A percentile compares a stretch with the other conserved stretches of the same genome.
Evolutionary conservation across 1,140 invertebrate species (phyloP).

Genomic region (Drosophila arizonae): DNA sequence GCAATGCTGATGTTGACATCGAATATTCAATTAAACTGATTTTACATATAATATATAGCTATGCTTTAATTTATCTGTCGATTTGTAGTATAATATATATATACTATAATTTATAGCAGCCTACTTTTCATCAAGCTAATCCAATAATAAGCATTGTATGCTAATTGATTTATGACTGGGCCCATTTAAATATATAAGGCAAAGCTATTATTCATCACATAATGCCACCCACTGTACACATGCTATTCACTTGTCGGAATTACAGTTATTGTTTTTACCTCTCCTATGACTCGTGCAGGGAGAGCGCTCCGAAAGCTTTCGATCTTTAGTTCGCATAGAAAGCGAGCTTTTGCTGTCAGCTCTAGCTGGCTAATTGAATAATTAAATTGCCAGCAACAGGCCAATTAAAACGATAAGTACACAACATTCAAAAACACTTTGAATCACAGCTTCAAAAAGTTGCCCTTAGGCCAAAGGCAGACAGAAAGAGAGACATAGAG

Average conservation of each 20-base stretch:
- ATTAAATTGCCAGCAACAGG: conserved; percentile 7
- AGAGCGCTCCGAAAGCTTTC: conserved; percentile 3
- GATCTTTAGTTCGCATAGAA: conserved; percentile 5
- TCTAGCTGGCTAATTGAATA: conserved; percentile 37
- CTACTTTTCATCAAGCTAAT: too few relatives aligned
- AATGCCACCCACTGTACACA: neutral
- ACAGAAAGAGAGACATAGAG: neutral
- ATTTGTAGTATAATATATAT: too few relatives aligned
- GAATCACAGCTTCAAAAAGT: conserved; percentile 41
- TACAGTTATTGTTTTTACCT: conserved; percentile 15
- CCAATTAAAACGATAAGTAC: conserved; percentile 40
- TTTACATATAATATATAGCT: too few relatives aligned
- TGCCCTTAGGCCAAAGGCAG: conserved; percentile 17
- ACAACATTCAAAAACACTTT: conserved; percentile 38
- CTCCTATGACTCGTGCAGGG: neutral
- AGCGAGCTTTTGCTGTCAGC: conserved; percentile 8
- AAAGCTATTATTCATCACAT: neutral
- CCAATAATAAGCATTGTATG: too few relatives aligned
- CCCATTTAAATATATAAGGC: too few relatives aligned
- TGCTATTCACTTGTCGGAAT: neutral
- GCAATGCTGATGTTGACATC: too few relatives aligned
- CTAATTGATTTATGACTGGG: too few relatives aligned
- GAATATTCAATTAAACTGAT: too few relatives aligned
- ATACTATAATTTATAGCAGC: too few relatives aligned
- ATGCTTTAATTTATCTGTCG: too few relatives aligned